Evolutionary conservation across 2,113 vertebrate genomes (phyloP).

Genomic region (Petroica traversi): DNA sequence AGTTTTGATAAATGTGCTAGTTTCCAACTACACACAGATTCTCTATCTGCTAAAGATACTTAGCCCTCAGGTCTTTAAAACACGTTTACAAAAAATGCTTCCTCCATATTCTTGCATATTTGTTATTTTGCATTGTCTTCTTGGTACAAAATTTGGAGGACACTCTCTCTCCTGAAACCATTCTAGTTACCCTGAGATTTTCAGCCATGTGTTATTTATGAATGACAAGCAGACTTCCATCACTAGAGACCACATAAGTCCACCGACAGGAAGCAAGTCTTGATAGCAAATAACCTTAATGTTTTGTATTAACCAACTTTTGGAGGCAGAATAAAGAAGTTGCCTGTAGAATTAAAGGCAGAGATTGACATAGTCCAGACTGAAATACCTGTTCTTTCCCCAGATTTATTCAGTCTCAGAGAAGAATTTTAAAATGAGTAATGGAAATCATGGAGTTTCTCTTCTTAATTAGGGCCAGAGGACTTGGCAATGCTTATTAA

Average conservation of each 20-base stretch:
- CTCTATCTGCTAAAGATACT: neutral
- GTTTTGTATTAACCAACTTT: neutral
- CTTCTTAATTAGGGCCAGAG: neutral
- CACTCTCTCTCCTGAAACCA: neutral
- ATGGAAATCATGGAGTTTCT: neutral
- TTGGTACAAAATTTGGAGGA: neutral
- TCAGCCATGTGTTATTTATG: neutral
- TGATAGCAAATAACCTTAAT: neutral
- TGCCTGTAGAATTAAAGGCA: neutral
- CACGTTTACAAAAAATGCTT: neutral
- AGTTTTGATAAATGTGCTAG: neutral
- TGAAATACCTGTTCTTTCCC: neutral
- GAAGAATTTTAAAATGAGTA: neutral
- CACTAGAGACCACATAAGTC: neutral
- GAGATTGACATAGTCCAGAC: neutral
- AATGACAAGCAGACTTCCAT: neutral
- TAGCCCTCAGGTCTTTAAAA: neutral
- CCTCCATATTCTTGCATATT: neutral
- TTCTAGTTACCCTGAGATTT: neutral
- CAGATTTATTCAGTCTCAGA: neutral
- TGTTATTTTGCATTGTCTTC: neutral
- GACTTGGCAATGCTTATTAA: neutral
- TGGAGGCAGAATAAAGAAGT: neutral
- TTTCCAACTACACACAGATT: neutral
- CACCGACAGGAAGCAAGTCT: neutral